Base-by-base conservation (phyloP, 1,140 invertebrate genomes). In the Drusus annulatus region DNA sequence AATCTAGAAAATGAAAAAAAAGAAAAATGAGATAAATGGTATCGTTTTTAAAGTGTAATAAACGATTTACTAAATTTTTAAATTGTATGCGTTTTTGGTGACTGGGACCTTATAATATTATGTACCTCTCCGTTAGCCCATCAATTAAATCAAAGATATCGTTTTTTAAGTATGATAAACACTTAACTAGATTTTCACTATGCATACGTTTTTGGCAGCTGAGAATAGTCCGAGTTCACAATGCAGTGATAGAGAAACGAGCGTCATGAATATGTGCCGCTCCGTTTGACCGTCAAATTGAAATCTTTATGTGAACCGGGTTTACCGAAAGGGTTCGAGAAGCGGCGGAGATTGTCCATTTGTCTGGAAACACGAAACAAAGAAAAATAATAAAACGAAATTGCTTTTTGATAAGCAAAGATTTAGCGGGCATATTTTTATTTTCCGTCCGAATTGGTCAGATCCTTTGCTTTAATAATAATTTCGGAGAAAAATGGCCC, bases 341-440 rank as follows among this genome's bases (percentile, higher is more conserved):
- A 45, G 17, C 31, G 17, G 36, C 13, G 28, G 25, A 16, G 28
- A 74, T 74, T 74, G 71, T 28, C 54, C 71, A 74, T 74, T 74
- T 74, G 52, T 13, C 23, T 74, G 71, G 71, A 74, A 74, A 69
- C 52, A 74, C 15, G 71, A 74, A 58, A 74, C 71, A 74, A 74
- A 74, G 71, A 21, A 52, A 74, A 50, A 74, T 74, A 74, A 74
- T 74, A 21, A n/a, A 28, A 54, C 15, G 71, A 51, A 74, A 74
- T 74, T 74, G 52, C 71, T 16, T 69, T 69, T 69, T 69, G 65
- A 69, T 69, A 69, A 69, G 65, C 36, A 69, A 69, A n/a, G 54
- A 56, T 56, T 56, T 56, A 63, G 25, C 21, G 62, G 19, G 21
- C 21, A 36, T 63, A 28, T 63, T 63, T 21, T 63, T 31, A 3